Conservation (phyloP, 2,888 invertebrate species). For the Therioaphis trifolii region DNA sequence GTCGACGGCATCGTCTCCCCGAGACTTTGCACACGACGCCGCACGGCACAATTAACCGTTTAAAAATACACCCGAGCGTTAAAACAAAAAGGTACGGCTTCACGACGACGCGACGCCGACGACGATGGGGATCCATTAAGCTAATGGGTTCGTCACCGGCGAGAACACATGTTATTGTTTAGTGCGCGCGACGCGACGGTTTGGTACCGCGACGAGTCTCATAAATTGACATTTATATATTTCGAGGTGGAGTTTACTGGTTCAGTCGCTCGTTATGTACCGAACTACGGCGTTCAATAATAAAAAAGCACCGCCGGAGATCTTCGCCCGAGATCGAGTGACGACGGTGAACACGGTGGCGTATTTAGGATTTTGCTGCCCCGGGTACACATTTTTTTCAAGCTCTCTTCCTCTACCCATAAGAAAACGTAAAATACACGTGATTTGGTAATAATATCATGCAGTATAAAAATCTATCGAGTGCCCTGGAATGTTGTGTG, state of each 20-base stretch:
- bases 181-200: neutral
- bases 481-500: no score
- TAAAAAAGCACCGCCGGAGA: no score
- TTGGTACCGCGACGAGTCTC: neutral
- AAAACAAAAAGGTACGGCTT: slow-evolving; percentile 20
- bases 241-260: slow-evolving; percentile 27
- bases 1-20: neutral
- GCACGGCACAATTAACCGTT: neutral
- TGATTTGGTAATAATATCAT: no score
- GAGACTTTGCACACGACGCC: slow-evolving; percentile 32
- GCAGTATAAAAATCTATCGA: no score
- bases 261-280: no score
- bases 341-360: no score
- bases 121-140: slow-evolving; percentile 47
- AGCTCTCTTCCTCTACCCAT: no score
- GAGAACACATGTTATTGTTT: slow-evolving; percentile 48
- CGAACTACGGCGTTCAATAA: no score
- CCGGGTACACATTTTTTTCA: no score
- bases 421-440: no score
- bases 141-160: slow-evolving; percentile 39
- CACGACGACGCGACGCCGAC: slow-evolving; percentile 19
- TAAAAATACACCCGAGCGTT: slow-evolving; percentile 29
- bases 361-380: no score
- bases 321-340: no score
- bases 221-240: slow-evolving; percentile 31